Base-by-base conservation (phyloP, 2,888 invertebrate species). In the Aleiodes leptofemur region DNA sequence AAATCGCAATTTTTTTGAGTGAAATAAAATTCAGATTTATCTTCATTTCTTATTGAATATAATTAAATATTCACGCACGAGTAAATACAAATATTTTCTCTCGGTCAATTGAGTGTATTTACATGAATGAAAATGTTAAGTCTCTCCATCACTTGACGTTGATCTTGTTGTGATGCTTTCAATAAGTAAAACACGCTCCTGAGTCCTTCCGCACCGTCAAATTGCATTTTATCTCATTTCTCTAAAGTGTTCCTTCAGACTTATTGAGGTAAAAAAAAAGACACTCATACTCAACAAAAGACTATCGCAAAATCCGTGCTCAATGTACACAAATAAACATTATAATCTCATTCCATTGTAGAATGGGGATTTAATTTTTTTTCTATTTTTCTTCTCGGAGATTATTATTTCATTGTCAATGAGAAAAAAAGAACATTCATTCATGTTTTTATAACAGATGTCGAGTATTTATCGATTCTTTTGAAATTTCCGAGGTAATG, bases 101-200 rank as follows among this genome's bases (percentile, higher is more conserved):
- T 74, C 78, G 80, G 77, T 78, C 79, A 77, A 78, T 80, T 78
- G 77, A 70, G 29, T 55, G 77, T 14, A 64, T 64, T 43, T 8
- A 38, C n/a, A 64, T 64, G 48, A 48, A 29, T 43, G 64, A 64
- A 48, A 43, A 64, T 29, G 64, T 53, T 64, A 43, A 14, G 43
- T 43, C 0, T 43, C 43, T 43, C 9, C n/a, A 16, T 57, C 43
- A 34, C 13, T 31, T 59, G 59, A 59, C 59, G n/a, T 59, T 38
- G 29, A 70, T 43, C 70, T 70, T 70, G 50, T 74, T 74, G 56
- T 74, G 70, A 70, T 70, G 31, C 43, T 9, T 43, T 70, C 48
- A 23, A 71, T 57, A 56, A 66, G 48, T 55, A 71, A 56, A 48
- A 64, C 64, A 75, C 57, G 66, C 56, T 66, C 50, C 16, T 8